Base-by-base conservation (phyloP, 1,140 invertebrate genomes). In the Papilio polytes region DNA sequence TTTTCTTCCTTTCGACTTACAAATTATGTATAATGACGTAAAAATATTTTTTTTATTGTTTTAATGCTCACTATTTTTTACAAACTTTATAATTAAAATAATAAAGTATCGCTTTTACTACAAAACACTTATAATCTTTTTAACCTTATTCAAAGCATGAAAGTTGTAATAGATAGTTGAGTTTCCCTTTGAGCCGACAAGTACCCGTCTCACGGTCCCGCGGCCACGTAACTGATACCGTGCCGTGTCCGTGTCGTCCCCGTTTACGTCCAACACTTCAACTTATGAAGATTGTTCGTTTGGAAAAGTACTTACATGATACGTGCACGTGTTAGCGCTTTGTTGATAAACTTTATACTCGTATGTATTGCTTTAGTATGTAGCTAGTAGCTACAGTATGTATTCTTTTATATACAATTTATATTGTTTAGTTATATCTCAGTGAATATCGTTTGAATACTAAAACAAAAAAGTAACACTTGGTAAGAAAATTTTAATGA, bases 221-320 rank as follows among this genome's bases (percentile, higher is more conserved):
- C 48, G 74, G 48, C 74, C 46, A 51, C 74, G 74, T 31, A 48
- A 76, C 44, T 31, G 74, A 74, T 76, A 26, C 36, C 44, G 74
- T 31, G 12, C 15, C 44, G 74, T 20, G 18, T 56, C 53, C n/a
- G 53, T 56, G 53, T 56, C 53, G 53, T 56, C 44, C 46, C 74
- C 74, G 41, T 76, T 76, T 76, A 76, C 26, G 31, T 31, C 74
- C 46, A 76, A 48, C 74, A 53, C 74, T 76, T 51, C 44, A 76
- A 76, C 44, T 76, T 76, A 76, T 48, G 48, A 76, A 76, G 74
- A 76, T 76, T 76, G 74, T 76, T 76, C 74, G 74, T 76, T 76
- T 76, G 46, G 74, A 76, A 76, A 76, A 76, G 74, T 70, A 70
- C 26, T 36, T 70, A 70, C 63, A 70, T 70, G 63, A 13, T 59